Evolutionary conservation across 2,888 invertebrate species (phyloP).

Genomic region (Chloromyia formosa): DNA sequence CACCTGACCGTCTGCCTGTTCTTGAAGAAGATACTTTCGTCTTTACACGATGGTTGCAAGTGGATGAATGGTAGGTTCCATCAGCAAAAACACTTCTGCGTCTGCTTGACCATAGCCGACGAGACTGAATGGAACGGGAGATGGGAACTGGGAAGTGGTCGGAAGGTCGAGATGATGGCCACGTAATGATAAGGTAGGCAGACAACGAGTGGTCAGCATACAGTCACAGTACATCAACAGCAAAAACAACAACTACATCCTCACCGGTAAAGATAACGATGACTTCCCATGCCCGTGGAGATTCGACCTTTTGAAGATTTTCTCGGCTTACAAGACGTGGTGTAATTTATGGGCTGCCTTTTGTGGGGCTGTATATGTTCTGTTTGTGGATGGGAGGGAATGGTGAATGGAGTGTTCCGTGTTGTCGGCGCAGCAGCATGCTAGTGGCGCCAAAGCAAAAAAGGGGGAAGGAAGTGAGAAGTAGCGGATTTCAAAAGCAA

Average conservation of each 20-base stretch:
- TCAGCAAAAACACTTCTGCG: not conserved
- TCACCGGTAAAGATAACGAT: not conserved
- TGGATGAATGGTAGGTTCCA: not conserved
- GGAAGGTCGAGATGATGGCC: slow-evolving; percentile 10
- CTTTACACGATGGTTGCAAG: not conserved
- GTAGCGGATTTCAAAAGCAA: not conserved
- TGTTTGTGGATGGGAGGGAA: not conserved
- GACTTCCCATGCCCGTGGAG: slow-evolving; percentile 19
- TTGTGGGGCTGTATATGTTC: not conserved
- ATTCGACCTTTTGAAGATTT: slow-evolving; percentile 27
- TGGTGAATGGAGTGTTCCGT: not conserved
- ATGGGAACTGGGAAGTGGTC: slow-evolving; percentile 8
- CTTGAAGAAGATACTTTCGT: not conserved
- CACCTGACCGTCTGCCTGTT: not conserved
- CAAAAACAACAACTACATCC: not conserved
- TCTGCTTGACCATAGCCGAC: not conserved
- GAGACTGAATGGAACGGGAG: not conserved
- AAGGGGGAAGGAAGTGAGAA: too few relatives aligned
- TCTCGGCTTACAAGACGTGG: slow-evolving; percentile 14
- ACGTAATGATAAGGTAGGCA: slow-evolving; percentile 8
- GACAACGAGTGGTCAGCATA: not conserved
- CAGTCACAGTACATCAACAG: too few relatives aligned
- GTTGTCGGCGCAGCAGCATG: not conserved
- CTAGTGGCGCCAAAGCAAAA: too few relatives aligned
- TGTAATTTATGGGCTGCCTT: slow-evolving; percentile 15